These are phyloP conservation scores for Melipona bicolor DNA, from an alignment of 2,888 invertebrate genomes.

Conservation along the genomic window DNA sequence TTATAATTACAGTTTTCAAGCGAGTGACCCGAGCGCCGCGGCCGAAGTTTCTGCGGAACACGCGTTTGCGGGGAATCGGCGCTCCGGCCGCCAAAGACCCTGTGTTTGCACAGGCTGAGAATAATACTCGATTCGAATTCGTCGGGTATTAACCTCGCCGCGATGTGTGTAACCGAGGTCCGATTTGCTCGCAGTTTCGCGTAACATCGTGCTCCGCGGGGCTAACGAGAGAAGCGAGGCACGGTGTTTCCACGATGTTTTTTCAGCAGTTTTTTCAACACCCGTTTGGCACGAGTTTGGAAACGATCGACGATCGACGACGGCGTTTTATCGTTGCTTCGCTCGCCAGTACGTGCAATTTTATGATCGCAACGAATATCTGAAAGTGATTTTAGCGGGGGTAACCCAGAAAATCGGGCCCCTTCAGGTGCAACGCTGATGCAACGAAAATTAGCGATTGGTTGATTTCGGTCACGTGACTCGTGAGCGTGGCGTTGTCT, in stretches of 20 bases:
- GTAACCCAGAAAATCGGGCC: too few relatives aligned
- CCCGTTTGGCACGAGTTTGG: conserved; percentile 56
- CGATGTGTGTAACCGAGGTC: conserved; percentile 59
- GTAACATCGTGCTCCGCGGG: not conserved
- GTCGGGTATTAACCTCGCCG: conserved; percentile 79
- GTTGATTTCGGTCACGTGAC: too few relatives aligned
- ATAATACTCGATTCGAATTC: conserved; percentile 84
- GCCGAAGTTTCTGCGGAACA: conserved; percentile 13
- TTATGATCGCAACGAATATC: too few relatives aligned
- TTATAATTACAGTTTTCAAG: conserved; percentile 83
- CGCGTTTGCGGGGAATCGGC: conserved; percentile 52
- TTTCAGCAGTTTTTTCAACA: conserved; percentile 16
- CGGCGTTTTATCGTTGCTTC: too few relatives aligned
- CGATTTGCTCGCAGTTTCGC: conserved; percentile 49
- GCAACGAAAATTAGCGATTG: too few relatives aligned
- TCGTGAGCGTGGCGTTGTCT: too few relatives aligned
- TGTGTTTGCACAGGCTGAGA: conserved; percentile 81
- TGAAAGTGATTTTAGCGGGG: too few relatives aligned
- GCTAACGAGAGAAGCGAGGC: not conserved
- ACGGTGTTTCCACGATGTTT: conserved; percentile 4
- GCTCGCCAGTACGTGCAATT: too few relatives aligned
- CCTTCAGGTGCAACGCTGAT: too few relatives aligned
- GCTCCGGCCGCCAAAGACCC: conserved; percentile 40
- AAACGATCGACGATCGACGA: conserved; percentile 78
- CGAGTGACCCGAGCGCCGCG: conserved; percentile 69